phyloP scores from a whole-genome alignment of 2,888 invertebrate genomes.

The Venusia cambrica region DNA sequence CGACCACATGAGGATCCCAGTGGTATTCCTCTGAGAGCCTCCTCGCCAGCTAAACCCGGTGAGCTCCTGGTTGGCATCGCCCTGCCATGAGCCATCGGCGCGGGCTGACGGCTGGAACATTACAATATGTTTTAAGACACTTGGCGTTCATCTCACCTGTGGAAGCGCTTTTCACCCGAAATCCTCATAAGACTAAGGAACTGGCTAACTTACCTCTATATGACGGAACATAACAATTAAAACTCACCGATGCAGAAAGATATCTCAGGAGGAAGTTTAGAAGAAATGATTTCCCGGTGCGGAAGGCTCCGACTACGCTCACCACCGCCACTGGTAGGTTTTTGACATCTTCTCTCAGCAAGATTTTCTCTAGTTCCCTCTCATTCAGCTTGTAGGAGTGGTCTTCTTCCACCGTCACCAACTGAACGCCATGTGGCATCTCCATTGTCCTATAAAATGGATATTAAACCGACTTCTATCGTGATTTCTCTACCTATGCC shows the following conservation, averaged over 20 bases:
- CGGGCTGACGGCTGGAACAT: constrained; percentile 18
- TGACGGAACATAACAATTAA: too few species aligned
- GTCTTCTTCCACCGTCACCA: constrained; percentile 18
- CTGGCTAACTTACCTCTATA: too few species aligned
- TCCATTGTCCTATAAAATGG: constrained; percentile 15
- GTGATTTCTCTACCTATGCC: too few species aligned
- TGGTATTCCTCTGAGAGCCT: constrained; percentile 62
- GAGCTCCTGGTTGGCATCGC: constrained; percentile 15
- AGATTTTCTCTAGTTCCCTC: constrained; percentile 21
- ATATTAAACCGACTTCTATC: neutral
- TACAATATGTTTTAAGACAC: neutral
- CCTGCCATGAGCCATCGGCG: constrained; percentile 24
- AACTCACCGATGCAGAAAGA: constrained; percentile 31
- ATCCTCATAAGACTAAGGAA: too few species aligned
- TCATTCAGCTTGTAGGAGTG: constrained; percentile 25
- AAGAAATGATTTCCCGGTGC: constrained; percentile 39
- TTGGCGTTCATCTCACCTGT: too few species aligned
- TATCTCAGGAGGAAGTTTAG: constrained; percentile 37
- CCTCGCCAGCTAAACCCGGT: constrained; percentile 96
- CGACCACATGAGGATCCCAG: constrained; percentile 25
- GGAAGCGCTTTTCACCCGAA: too few species aligned
- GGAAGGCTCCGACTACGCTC: constrained; percentile 38
- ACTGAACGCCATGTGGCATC: constrained; percentile 15
- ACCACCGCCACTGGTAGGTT: constrained; percentile 35
- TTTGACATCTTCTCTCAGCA: constrained; percentile 27